Base-by-base conservation (phyloP, 2,113 vertebrate genomes). In the Holacanthus passer region DNA sequence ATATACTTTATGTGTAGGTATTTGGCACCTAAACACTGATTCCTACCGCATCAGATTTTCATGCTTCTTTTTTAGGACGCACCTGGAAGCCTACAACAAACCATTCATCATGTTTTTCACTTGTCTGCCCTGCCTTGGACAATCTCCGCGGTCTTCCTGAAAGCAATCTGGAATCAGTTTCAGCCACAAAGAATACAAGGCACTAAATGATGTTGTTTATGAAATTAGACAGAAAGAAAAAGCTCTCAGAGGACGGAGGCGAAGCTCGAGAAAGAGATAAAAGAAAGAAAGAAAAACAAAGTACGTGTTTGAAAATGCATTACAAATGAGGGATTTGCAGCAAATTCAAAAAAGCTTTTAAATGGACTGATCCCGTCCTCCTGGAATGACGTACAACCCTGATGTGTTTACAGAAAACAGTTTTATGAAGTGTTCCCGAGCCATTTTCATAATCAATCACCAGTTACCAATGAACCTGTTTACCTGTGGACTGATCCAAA, bases 121-220 rank as follows among this genome's bases (percentile, higher is more conserved):
- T 62, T 48, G 58, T 64, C 53, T 39, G 75, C 12, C 86, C 62
- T 45, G 76, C 67, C 76, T 79, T 72, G 69, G 74, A 85, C 78
- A 55, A 68, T n/a, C 56, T 62, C 75, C 67, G 77, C 20, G 59
- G 79, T 77, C 47, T 71, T 32, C 10, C 62, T 41, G 71, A 81
- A 71, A 75, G 43, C 71, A 83, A 87, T 88, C 88, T 90, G 89
- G 86, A 89, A 85, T 67, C 78, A 75, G 68, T 84, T 85, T 79
- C 68, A 53, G 77, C 48, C 48, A 45, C 58, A 14, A 53, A 79
- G 62, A 84, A 70, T 50, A 88, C 37, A 79, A 79, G 4, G 3
- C 53, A 82, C 78, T 27, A 77, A 85, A 89, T 58, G 63, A 78
- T 37, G 67, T 52, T 52, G 82, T 83, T 87, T 86, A 77, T 88